Conservation (phyloP, 2,113 vertebrate genomes). For the Gadus macrocephalus region DNA sequence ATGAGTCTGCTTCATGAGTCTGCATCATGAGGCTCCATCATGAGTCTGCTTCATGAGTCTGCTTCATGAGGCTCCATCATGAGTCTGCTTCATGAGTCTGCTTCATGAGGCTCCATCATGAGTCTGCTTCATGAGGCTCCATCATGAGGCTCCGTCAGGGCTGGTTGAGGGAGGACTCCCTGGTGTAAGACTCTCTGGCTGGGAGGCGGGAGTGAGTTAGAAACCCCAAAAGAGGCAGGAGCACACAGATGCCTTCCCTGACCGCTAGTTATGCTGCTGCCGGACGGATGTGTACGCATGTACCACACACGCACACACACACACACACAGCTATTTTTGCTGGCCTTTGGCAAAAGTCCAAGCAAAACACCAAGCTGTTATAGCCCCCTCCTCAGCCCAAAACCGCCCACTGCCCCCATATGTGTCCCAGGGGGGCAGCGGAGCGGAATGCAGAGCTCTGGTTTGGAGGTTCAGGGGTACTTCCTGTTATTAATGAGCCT, state of each 20-base stretch:
- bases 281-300: neutral
- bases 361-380: conserved; percentile 55
- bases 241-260: conserved; percentile 47
- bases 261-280: conserved; percentile 42
- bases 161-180: conserved; percentile 25
- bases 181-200: conserved; percentile 39
- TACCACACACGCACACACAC: neutral
- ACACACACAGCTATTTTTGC: conserved; percentile 21
- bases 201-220: conserved; percentile 44
- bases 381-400: conserved; percentile 27
- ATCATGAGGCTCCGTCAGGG: conserved; percentile 33
- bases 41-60: neutral
- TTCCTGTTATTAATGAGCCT: conserved; percentile 67
- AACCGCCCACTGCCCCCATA: conserved; percentile 18
- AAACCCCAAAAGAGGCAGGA: conserved; percentile 60
- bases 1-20: neutral
- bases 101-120: conserved; percentile 31
- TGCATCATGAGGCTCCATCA: conserved; percentile 29
- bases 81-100: neutral
- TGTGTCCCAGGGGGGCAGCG: conserved; percentile 48
- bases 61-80: conserved; percentile 29
- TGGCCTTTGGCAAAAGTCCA: conserved; percentile 50
- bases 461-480: conserved; percentile 64
- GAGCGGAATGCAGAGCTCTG: conserved; percentile 52
- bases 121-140: conserved; percentile 12